phyloP scores from a whole-genome alignment of 2,113 vertebrate genomes.

The Drymodes brunneopygia region DNA sequence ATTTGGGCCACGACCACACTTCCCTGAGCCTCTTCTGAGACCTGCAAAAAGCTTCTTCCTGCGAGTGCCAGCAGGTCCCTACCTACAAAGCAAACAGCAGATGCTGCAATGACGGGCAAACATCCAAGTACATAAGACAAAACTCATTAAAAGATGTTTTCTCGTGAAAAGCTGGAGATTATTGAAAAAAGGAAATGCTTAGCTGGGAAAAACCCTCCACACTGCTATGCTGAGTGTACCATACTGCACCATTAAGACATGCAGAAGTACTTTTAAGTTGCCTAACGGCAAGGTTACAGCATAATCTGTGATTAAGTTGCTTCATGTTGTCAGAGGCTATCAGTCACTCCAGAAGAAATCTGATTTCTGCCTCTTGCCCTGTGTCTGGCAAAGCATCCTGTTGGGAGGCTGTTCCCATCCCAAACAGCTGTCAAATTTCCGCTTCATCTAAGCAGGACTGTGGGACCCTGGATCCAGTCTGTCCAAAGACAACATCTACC shows the following conservation, averaged over 20 bases:
- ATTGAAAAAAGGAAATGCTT: background rate
- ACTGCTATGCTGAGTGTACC: background rate
- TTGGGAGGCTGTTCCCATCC: background rate
- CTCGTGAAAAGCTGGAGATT: background rate
- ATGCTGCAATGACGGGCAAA: background rate
- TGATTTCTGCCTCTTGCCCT: background rate
- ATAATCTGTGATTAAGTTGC: background rate
- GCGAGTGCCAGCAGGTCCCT: background rate
- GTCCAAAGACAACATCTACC: background rate
- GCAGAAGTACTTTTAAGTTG: background rate
- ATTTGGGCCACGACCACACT: background rate
- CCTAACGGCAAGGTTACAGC: background rate
- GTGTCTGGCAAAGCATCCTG: background rate
- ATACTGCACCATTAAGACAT: background rate
- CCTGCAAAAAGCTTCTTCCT: background rate
- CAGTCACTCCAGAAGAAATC: background rate
- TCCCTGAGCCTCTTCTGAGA: background rate
- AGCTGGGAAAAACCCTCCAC: background rate
- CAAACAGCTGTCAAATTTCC: background rate
- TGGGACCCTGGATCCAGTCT: background rate
- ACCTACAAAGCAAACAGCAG: constrained; percentile 8
- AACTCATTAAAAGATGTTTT: background rate
- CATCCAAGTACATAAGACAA: background rate
- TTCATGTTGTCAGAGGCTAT: background rate
- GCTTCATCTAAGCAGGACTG: background rate